A percentile compares a stretch with the other conserved stretches of the same genome.
These are phyloP conservation scores for Sussaba pulchella DNA, from an alignment of 2,888 invertebrate genomes.

Conservation along the genomic window DNA sequence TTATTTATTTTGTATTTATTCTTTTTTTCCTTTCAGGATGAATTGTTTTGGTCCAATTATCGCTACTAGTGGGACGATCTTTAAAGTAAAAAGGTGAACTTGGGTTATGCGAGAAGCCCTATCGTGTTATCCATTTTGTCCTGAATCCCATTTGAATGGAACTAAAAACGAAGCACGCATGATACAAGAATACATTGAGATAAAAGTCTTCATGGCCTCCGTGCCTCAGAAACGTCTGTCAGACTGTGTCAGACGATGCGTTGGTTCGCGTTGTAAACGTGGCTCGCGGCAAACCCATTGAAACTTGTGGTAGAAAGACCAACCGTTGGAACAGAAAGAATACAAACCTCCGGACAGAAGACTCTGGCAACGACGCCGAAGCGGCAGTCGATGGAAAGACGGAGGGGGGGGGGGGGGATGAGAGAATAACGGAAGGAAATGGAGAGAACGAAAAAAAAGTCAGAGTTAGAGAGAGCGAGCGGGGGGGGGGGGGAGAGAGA, in stretches of 20 bases:
- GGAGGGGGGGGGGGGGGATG: neutral
- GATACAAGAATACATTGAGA: neutral
- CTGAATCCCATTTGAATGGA: neutral
- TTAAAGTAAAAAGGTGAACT: no score
- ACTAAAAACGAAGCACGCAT: neutral
- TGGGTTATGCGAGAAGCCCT: no score
- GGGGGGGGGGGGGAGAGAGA: no score
- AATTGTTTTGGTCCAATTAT: no score
- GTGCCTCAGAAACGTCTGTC: neutral
- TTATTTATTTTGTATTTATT: no score
- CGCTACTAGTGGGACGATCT: no score
- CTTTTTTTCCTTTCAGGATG: no score
- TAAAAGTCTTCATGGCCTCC: neutral
- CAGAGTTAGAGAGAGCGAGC: no score
- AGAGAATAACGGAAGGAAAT: conserved; percentile 16
- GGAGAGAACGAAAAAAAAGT: no score
- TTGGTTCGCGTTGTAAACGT: neutral
- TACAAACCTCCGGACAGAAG: conserved; percentile 2
- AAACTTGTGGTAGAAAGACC: conserved; percentile 4
- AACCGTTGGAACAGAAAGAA: conserved; percentile 17
- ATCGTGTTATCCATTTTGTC: neutral
- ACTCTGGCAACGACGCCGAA: neutral
- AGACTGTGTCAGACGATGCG: neutral
- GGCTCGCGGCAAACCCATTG: conserved; percentile 11
- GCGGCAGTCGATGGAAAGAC: no score